Conservation (phyloP, 2,888 invertebrate genomes). For the Cryptophagus acutangulus region DNA sequence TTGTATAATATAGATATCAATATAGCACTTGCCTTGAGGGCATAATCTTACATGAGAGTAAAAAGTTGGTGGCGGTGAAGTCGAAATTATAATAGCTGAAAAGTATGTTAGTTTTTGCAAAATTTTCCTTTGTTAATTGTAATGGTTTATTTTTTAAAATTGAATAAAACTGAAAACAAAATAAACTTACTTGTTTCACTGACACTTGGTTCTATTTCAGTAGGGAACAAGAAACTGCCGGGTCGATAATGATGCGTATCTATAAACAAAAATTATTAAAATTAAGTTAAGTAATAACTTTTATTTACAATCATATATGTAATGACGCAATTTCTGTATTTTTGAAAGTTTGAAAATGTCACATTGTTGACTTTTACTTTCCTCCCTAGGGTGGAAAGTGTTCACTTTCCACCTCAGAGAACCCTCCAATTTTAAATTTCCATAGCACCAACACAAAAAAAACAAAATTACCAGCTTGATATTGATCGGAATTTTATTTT, state of each 20-base stretch:
- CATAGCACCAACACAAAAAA: no score
- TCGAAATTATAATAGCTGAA: constrained; percentile 8
- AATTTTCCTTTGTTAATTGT: background rate
- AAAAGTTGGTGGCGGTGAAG: constrained; percentile 3
- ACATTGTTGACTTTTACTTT: no score
- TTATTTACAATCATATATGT: no score
- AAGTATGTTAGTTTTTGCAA: constrained; percentile 5
- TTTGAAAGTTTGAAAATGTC: no score
- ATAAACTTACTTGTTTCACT: constrained; percentile 68
- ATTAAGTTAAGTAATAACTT: no score
- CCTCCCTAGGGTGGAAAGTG: no score
- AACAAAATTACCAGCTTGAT: no score
- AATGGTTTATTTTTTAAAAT: no score
- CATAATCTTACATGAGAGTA: constrained; percentile 12
- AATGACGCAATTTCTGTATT: no score
- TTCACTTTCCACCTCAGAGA: no score
- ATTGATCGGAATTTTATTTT: no score
- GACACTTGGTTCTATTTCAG: constrained; percentile 66
- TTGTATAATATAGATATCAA: constrained; percentile 3
- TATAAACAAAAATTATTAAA: constrained; percentile 48
- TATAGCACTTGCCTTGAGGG: constrained; percentile 17
- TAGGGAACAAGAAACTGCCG: constrained; percentile 30
- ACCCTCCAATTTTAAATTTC: no score
- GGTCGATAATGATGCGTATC: constrained; percentile 50
- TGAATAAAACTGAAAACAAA: constrained; percentile 1